Conservation (phyloP, 2,888 invertebrate genomes). For the Tuta absoluta region DNA sequence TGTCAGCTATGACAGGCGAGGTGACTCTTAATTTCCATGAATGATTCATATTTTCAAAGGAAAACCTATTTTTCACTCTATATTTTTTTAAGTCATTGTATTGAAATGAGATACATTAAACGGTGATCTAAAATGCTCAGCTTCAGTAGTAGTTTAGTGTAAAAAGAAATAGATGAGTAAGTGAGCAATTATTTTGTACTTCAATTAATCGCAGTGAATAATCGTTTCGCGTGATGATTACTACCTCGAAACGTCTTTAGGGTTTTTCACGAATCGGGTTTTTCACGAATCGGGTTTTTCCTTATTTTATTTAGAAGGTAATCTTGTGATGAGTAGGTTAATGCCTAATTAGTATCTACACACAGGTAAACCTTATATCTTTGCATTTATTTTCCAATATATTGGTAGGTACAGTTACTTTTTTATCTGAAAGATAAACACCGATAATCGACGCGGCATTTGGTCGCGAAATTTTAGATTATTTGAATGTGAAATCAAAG, state of each 20-base stretch:
- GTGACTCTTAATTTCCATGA: background rate
- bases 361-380: too few species aligned
- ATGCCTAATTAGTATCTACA: too few species aligned
- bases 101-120: background rate
- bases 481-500: too few species aligned
- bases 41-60: background rate
- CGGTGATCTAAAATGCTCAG: background rate
- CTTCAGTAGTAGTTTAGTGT: background rate
- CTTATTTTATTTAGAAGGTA: background rate
- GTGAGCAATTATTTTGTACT: background rate
- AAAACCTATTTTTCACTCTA: background rate
- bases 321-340: too few species aligned
- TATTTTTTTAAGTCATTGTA: background rate
- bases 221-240: conserved; percentile 14
- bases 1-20: background rate
- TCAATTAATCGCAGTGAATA: background rate
- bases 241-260: conserved; percentile 9
- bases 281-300: background rate
- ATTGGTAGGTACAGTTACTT: too few species aligned
- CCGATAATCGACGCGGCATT: too few species aligned
- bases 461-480: too few species aligned
- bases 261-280: too few species aligned
- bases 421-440: too few species aligned
- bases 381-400: too few species aligned
- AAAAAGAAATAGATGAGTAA: conserved; percentile 4